These are phyloP conservation scores for Edolisoma coerulescens DNA, from an alignment of 2,113 vertebrate species.

Conservation along the genomic window DNA sequence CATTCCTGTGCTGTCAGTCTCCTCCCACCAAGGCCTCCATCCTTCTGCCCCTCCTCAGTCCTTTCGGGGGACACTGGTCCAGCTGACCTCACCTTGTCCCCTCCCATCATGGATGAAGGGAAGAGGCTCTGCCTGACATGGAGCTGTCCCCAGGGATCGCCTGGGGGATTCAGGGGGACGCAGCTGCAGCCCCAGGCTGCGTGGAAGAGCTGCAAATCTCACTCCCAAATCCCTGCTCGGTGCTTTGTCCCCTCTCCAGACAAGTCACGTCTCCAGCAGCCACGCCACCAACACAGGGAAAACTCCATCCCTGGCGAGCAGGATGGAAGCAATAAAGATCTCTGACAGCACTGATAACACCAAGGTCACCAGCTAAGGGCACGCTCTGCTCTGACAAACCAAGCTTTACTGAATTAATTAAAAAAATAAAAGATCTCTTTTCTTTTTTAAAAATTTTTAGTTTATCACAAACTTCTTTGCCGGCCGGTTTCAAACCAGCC, in stretches of 20 bases:
- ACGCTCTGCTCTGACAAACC: neutral
- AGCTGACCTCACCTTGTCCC: neutral
- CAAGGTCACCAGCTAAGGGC: constrained; percentile 23
- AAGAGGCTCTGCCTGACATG: fast-evolving
- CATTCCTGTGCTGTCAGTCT: neutral
- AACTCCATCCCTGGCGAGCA: neutral
- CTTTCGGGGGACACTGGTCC: neutral
- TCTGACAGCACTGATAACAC: neutral
- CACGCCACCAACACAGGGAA: neutral
- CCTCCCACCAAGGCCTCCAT: neutral
- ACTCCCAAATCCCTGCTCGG: fast-evolving
- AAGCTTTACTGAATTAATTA: neutral
- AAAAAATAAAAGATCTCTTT: neutral
- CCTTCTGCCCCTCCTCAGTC: neutral
- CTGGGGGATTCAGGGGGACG: no score
- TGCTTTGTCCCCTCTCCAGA: neutral
- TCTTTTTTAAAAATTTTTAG: no score
- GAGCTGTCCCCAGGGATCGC: neutral
- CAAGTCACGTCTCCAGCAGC: neutral
- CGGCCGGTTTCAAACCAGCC: neutral
- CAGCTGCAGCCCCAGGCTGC: neutral
- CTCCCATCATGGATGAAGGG: fast-evolving
- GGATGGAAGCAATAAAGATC: constrained; percentile 13
- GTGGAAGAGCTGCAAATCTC: neutral
- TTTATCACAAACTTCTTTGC: neutral